Evolutionary conservation across 2,113 vertebrate genomes (phyloP), one percentile per base, ranked within the genome.

Genomic region (Ivindomyrus marchei): DNA sequence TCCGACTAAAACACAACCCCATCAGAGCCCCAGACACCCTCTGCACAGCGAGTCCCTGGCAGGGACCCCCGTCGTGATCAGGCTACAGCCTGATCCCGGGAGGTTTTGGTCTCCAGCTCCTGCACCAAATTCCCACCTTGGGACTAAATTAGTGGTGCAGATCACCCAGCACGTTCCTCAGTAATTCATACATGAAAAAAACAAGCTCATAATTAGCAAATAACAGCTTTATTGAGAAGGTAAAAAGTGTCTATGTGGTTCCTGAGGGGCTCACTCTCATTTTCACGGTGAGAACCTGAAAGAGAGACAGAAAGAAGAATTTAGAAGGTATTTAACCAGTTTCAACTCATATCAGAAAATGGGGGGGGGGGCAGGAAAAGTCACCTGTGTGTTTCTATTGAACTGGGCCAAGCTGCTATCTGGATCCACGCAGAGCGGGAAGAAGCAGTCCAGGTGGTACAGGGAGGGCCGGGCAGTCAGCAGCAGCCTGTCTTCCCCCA

Each of bases 401-500:
- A 95, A 98, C 88, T 97, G 97, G 0, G 97, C 97, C 49, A 91
- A 93, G n/a, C 96, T 97, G 87, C 91, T 93, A 7, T 96, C 96
- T 39, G 95, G 94, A 46, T 96, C 89, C 4, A 98, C 89, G 31
- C 94, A 88, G 49, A 96, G 92, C 0, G 97, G 97, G 39, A 97
- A 93, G 91, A 95, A 96, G 91, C 96, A 90, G 89, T 98, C 97
- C 0, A 98, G 94, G 11, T 94, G 93, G 91, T 96, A 98, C 62
- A 96, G 94, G 1, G 93, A 94, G 46, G 97, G 97, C 2, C 94
- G 93, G 4, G 93, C 96, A 0, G 90, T 93, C 85, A 98, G 11
- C 86, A 98, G 94, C 86, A 98, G 92, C 2, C 95, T 94, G 91
- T 97, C 97, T 92, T 98, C 97, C 8, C 97, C 97, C 0, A 98